A percentile compares a stretch with the other conserved stretches of the same genome.
phyloP scores from a whole-genome alignment of 2,113 vertebrate genomes.

The Terrapene triunguis region DNA sequence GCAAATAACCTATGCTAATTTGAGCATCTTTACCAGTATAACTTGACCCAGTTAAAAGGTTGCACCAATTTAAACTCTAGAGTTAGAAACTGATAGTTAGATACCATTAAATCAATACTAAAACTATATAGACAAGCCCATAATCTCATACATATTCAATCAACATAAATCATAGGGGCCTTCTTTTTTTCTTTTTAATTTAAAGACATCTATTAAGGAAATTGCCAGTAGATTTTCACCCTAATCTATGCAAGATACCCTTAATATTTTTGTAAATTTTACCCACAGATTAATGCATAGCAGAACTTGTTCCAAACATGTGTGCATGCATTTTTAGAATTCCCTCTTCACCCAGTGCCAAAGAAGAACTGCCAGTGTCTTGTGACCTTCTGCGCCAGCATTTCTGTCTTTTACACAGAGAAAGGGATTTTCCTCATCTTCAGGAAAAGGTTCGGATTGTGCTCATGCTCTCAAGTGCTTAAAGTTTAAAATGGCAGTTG shows the following conservation, averaged over 20 bases:
- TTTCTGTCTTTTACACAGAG: not conserved
- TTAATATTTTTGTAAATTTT: not conserved
- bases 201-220: not conserved
- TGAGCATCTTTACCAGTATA: not conserved
- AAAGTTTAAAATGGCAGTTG: constrained; percentile 24
- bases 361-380: not conserved
- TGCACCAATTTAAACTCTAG: not conserved
- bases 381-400: not conserved
- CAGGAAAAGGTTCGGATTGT: not conserved
- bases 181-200: not conserved
- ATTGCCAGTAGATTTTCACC: not conserved
- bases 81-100: not conserved
- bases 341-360: not conserved
- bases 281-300: fast-evolving
- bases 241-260: not conserved
- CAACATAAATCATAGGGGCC: not conserved
- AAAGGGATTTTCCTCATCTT: not conserved
- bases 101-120: not conserved
- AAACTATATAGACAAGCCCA: not conserved
- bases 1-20: not conserved
- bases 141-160: fast-evolving
- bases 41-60: not conserved
- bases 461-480: not conserved
- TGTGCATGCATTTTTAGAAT: not conserved
- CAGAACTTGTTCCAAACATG: fast-evolving